Evolutionary conservation across 2,797 vertebrate genomes (phyloP).

Genomic region (Paramormyrops hopkinsi): DNA sequence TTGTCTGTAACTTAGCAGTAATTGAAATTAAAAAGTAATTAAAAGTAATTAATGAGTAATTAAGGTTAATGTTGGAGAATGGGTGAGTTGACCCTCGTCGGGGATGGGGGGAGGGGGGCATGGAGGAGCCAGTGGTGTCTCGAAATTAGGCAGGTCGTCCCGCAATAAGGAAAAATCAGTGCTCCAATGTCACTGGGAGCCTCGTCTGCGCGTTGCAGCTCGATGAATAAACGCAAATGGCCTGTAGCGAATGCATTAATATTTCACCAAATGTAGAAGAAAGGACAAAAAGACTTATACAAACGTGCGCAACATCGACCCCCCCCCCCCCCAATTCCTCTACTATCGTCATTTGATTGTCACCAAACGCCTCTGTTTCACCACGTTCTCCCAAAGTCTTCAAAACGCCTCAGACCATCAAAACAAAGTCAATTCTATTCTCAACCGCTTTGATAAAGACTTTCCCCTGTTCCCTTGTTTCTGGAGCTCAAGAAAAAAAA

Average conservation of each 20-base stretch:
- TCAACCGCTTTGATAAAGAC: conserved; percentile 34
- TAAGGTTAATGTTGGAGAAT: background rate
- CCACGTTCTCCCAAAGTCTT: conserved; percentile 27
- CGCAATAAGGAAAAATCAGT: conserved; percentile 39
- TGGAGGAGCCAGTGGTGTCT: conserved; percentile 23
- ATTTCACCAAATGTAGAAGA: conserved; percentile 50
- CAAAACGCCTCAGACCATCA: conserved; percentile 31
- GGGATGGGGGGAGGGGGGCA: background rate
- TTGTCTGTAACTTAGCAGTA: background rate
- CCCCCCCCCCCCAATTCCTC: conserved; percentile 24
- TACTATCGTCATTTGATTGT: conserved; percentile 28
- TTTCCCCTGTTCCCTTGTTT: conserved; percentile 23
- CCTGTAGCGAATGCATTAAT: conserved; percentile 48
- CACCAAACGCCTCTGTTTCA: conserved; percentile 34
- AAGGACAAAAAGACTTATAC: conserved; percentile 38
- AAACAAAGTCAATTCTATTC: conserved; percentile 38
- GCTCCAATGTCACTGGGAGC: conserved; percentile 31
- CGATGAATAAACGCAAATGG: conserved; percentile 43
- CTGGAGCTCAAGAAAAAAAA: conserved; percentile 36
- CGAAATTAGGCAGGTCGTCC: conserved; percentile 39
- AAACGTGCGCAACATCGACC: conserved; percentile 40
- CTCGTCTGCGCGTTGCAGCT: conserved; percentile 29
- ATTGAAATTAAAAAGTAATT: background rate
- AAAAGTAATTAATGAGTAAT: background rate
- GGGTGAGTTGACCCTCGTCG: background rate